These are phyloP conservation scores for Aquatica leii DNA, from an alignment of 2,888 invertebrate species.

Conservation along the genomic window DNA sequence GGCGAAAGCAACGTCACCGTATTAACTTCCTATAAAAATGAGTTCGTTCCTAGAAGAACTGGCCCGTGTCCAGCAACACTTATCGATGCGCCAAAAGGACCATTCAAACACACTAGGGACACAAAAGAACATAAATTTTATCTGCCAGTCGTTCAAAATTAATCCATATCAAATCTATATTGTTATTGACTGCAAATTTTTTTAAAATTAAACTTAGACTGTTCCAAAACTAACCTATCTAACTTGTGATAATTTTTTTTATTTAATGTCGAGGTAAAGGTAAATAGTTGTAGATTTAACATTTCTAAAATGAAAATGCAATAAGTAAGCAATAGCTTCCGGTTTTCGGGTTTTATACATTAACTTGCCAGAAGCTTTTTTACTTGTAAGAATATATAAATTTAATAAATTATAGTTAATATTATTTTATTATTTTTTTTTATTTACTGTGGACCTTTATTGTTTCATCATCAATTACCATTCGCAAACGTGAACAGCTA, in stretches of 20 bases:
- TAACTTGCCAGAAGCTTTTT: conserved; percentile 24
- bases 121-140: conserved; percentile 88
- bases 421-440: conserved; percentile 48
- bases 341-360: conserved; percentile 49
- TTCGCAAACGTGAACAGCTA: conserved; percentile 28
- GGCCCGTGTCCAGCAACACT: conserved; percentile 84
- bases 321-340: conserved; percentile 19
- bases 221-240: conserved; percentile 46
- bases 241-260: conserved; percentile 54
- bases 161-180: conserved; percentile 10
- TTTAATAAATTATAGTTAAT: conserved; percentile 51
- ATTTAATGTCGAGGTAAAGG: conserved; percentile 25
- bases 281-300: conserved; percentile 14
- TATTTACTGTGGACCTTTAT: conserved; percentile 18
- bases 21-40: conserved; percentile 78
- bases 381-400: conserved; percentile 50
- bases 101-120: conserved; percentile 85
- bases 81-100: conserved; percentile 76
- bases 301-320: background rate
- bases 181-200: background rate
- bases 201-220: conserved; percentile 29
- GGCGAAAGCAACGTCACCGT: conserved; percentile 71
- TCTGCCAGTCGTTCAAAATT: conserved; percentile 69
- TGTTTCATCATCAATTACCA: conserved; percentile 1
- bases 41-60: conserved; percentile 73